Conservation (phyloP, 2,888 invertebrate genomes). For the Ryuthela nishihirai region DNA sequence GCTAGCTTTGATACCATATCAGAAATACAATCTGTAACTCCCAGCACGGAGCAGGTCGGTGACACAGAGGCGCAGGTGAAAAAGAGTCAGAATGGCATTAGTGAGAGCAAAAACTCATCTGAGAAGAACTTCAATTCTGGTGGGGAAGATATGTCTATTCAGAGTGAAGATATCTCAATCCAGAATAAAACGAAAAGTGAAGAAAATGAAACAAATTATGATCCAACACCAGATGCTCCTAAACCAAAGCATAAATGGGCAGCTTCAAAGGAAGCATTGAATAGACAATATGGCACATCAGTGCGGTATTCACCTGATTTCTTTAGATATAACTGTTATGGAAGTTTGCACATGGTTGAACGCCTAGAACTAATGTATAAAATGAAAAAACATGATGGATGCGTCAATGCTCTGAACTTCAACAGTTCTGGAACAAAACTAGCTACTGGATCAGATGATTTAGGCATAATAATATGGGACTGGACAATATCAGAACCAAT, state of each 20-base stretch:
- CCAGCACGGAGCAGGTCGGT: background rate
- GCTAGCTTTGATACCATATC: background rate
- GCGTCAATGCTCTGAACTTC: constrained; percentile 89
- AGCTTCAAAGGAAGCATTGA: constrained; percentile 60
- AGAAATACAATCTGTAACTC: background rate
- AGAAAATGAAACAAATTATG: constrained; percentile 28
- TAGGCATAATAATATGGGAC: constrained; percentile 81
- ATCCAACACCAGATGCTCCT: constrained; percentile 38
- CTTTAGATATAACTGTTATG: constrained; percentile 70
- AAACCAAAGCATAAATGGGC: constrained; percentile 67
- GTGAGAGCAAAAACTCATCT: background rate
- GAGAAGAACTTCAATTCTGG: background rate
- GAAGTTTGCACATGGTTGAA: constrained; percentile 75
- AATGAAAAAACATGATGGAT: constrained; percentile 76
- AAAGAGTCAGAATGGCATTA: background rate
- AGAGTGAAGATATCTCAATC: too few relatives aligned
- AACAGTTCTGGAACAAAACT: constrained; percentile 72
- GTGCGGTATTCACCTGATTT: constrained; percentile 55
- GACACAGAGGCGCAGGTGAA: background rate
- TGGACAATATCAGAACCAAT: constrained; percentile 70
- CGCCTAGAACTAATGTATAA: constrained; percentile 72
- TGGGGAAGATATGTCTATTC: background rate
- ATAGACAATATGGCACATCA: constrained; percentile 56
- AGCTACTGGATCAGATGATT: constrained; percentile 89
- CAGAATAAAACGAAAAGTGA: constrained; percentile 1